These are phyloP conservation scores for Tursiops truncatus DNA, from an alignment of 2,113 vertebrate genomes.

Conservation along the genomic window DNA sequence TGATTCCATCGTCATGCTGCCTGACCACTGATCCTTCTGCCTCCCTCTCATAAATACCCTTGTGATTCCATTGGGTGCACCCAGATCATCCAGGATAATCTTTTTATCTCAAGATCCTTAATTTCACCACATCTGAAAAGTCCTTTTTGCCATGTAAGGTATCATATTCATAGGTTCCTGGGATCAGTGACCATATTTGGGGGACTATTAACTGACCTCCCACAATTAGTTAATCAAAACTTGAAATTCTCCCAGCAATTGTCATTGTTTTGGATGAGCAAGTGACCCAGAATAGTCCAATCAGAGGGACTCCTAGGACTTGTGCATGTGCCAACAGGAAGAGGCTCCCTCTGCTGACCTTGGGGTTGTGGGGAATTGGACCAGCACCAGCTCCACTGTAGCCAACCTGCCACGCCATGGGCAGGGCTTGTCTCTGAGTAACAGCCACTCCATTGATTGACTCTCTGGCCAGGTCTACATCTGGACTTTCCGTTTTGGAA, in stretches of 20 bases:
- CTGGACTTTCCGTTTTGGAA: background rate
- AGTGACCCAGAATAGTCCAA: background rate
- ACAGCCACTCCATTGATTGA: rapidly evolving
- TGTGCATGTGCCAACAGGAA: background rate
- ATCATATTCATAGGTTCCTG: background rate
- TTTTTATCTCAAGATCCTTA: background rate
- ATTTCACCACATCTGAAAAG: background rate
- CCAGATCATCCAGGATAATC: background rate
- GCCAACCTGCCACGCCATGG: rapidly evolving
- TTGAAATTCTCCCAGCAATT: background rate
- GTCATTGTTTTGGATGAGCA: background rate
- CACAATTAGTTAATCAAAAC: background rate
- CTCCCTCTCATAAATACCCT: background rate
- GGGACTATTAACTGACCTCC: background rate
- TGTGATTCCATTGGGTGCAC: background rate
- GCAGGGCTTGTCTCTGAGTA: background rate
- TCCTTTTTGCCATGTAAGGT: background rate
- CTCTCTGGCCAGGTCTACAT: rapidly evolving
- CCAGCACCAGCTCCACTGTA: rapidly evolving
- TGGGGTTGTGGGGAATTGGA: rapidly evolving
- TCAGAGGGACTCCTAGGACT: background rate
- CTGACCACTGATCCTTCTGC: background rate
- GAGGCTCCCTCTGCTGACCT: background rate
- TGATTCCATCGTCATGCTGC: background rate
- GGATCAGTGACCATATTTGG: background rate